Percentiles rank a stretch among this genome's conserved stretches.
Conservation (phyloP, 1,140 invertebrate species). For the Lordiphosa collinella region DNA sequence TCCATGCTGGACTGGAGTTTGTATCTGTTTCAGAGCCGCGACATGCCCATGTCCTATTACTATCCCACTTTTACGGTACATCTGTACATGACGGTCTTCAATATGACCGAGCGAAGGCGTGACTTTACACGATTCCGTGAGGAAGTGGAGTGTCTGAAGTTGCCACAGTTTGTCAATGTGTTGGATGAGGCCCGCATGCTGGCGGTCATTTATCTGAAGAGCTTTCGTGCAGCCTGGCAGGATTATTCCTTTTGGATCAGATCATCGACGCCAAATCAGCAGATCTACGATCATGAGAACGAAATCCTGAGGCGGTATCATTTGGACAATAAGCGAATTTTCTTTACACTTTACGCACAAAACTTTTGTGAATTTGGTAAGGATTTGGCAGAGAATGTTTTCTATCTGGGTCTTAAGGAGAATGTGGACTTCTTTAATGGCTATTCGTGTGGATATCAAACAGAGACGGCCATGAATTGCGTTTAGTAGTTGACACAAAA, state of each 20-base stretch:
- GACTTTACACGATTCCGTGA: conserved; percentile 51
- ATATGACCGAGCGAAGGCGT: conserved; percentile 50
- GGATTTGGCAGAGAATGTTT: conserved; percentile 65
- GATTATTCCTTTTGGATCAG: conserved; percentile 63
- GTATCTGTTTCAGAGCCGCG: conserved; percentile 65
- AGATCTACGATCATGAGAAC: conserved; percentile 64
- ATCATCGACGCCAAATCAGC: conserved; percentile 6
- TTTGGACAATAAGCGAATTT: conserved; percentile 60
- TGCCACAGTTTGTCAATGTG: conserved; percentile 68
- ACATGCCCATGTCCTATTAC: conserved; percentile 75
- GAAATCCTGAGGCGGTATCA: conserved; percentile 42
- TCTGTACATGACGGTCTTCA: conserved; percentile 70
- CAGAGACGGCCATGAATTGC: conserved; percentile 34
- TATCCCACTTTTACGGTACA: conserved; percentile 68
- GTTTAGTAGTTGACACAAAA: no score
- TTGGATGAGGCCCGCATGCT: conserved; percentile 65
- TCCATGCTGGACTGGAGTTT: conserved; percentile 73
- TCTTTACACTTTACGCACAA: conserved; percentile 69
- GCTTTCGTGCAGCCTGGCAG: conserved; percentile 58
- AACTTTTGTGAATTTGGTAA: conserved; percentile 77
- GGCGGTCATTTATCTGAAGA: conserved; percentile 71
- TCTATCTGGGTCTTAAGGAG: conserved; percentile 67
- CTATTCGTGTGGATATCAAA: conserved; percentile 60
- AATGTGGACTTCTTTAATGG: conserved; percentile 57
- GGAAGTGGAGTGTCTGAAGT: conserved; percentile 59